Evolutionary conservation across 2,113 vertebrate species (phyloP).

Genomic region (Heterochromis multidens): DNA sequence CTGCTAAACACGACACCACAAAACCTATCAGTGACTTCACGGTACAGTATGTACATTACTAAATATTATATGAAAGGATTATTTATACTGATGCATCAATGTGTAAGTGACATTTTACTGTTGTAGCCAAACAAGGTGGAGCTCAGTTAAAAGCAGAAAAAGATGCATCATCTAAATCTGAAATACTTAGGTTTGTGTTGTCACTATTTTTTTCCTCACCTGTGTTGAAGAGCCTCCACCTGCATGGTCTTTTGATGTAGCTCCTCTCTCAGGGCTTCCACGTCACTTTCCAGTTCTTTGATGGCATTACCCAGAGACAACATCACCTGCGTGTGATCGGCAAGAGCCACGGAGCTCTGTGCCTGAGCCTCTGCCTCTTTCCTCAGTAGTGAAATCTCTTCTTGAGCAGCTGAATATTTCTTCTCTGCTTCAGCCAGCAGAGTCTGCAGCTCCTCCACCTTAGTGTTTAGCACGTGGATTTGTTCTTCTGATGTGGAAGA

Average conservation of each 20-base stretch:
- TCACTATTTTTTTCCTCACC: slow-evolving; percentile 36
- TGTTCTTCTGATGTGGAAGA: slow-evolving; percentile 35
- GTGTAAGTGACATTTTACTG: background rate
- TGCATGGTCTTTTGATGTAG: slow-evolving; percentile 79
- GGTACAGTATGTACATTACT: background rate
- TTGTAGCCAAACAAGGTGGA: background rate
- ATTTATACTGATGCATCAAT: background rate
- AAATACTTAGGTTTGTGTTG: background rate
- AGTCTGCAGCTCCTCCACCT: slow-evolving; percentile 81
- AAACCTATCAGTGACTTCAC: background rate
- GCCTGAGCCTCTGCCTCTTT: slow-evolving; percentile 83
- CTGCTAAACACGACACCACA: background rate
- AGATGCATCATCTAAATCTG: background rate
- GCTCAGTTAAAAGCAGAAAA: background rate
- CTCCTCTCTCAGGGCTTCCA: slow-evolving; percentile 73
- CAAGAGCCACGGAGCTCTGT: slow-evolving; percentile 79
- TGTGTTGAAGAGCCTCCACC: slow-evolving; percentile 82
- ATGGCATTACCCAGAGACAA: slow-evolving; percentile 80
- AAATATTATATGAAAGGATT: background rate
- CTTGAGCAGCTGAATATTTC: slow-evolving; percentile 72
- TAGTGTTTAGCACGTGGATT: slow-evolving; percentile 39
- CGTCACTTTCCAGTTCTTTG: slow-evolving; percentile 83
- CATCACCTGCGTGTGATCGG: slow-evolving; percentile 86
- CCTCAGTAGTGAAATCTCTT: slow-evolving; percentile 79
- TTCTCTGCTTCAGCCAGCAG: slow-evolving; percentile 77